Evolutionary conservation across 2,888 invertebrate species (phyloP).

Genomic region (Sylvicola fuscatus): DNA sequence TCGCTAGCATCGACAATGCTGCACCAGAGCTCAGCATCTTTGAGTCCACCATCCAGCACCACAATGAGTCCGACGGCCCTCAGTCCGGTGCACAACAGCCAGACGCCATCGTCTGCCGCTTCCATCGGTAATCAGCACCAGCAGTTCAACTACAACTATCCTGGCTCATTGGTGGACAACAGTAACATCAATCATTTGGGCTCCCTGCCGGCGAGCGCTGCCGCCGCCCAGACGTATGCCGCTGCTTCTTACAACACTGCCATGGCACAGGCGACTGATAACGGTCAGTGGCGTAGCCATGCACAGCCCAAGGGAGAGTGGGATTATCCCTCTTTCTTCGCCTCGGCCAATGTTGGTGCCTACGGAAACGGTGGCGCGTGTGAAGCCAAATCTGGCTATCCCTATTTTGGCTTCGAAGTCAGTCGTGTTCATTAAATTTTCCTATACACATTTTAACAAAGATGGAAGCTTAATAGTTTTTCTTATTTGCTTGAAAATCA

Average conservation of each 20-base stretch:
- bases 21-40: too few relatives aligned
- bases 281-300: constrained; percentile 30
- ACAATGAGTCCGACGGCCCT: constrained; percentile 14
- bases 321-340: too few relatives aligned
- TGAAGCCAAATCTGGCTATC: too few relatives aligned
- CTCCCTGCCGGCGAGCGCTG: constrained; percentile 27
- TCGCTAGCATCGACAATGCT: too few relatives aligned
- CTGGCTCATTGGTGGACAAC: constrained; percentile 8
- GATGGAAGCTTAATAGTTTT: too few relatives aligned
- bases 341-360: too few relatives aligned
- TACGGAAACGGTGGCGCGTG: too few relatives aligned
- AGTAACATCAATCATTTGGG: constrained; percentile 25
- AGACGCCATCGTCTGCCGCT: constrained; percentile 5
- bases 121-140: background rate
- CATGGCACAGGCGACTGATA: constrained; percentile 30
- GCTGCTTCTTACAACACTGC: constrained; percentile 27
- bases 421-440: too few relatives aligned
- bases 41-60: constrained; percentile 20
- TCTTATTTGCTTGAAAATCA: too few relatives aligned
- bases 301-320: constrained; percentile 36
- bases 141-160: background rate
- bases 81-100: constrained; percentile 16
- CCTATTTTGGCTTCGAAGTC: too few relatives aligned
- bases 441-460: too few relatives aligned
- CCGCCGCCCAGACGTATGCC: constrained; percentile 21